These are phyloP conservation scores for Catocala nupta DNA, from an alignment of 2,888 invertebrate species.

Conservation along the genomic window DNA sequence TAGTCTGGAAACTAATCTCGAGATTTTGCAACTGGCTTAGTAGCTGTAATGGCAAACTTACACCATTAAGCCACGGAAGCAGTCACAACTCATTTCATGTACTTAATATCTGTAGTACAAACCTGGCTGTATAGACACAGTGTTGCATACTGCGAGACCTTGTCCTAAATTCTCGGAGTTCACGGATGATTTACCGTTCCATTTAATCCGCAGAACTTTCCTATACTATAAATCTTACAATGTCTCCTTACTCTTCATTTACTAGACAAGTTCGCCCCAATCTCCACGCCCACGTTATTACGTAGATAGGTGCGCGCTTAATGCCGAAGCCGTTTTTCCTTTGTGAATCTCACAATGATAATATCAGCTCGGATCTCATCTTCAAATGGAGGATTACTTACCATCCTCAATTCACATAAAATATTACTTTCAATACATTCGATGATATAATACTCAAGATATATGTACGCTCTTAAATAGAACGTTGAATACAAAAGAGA, in stretches of 20 bases:
- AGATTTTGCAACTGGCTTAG: too few relatives aligned
- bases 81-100: too few relatives aligned
- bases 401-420: slow-evolving; percentile 59
- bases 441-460: slow-evolving; percentile 29
- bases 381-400: slow-evolving; percentile 69
- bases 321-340: slow-evolving; percentile 56
- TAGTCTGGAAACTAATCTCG: too few relatives aligned
- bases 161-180: neutral
- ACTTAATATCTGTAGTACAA: too few relatives aligned
- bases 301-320: slow-evolving; percentile 22
- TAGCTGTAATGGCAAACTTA: too few relatives aligned
- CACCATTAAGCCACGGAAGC: too few relatives aligned
- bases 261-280: slow-evolving; percentile 6
- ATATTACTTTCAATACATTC: slow-evolving; percentile 58
- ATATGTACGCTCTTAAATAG: slow-evolving; percentile 23
- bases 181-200: slow-evolving; percentile 1
- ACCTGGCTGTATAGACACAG: too few relatives aligned
- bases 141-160: neutral
- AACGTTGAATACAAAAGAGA: slow-evolving; percentile 12
- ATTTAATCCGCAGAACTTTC: neutral
- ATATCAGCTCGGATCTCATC: slow-evolving; percentile 66
- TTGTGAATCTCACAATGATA: slow-evolving; percentile 65
- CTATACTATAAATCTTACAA: neutral
- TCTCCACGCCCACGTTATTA: slow-evolving; percentile 9
- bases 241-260: slow-evolving; percentile 8